Base-by-base conservation (phyloP, 2,797 vertebrate species). In the Brotogeris chrysoptera region DNA sequence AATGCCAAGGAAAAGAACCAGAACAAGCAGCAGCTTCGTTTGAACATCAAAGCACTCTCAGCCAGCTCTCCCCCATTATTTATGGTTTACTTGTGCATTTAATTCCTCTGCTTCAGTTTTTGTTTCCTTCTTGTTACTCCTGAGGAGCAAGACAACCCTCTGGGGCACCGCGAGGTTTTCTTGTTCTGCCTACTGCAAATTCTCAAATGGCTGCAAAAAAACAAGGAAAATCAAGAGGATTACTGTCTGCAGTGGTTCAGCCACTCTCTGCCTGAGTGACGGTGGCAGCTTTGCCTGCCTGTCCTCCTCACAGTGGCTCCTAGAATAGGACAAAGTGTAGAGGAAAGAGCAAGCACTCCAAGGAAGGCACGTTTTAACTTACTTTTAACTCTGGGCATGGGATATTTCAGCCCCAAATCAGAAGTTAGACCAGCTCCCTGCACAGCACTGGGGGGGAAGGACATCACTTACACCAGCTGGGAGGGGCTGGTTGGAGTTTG, bases 1-100 rank as follows among this genome's bases (percentile, higher is more conserved):
- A 92, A 81, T 16, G 25, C 3, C 21, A 60, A 77, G 25, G 43
- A 50, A 80, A 80, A 91, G 71, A 65, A 73, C 24, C 43, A 72
- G 80, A 91, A n/a, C 34, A 49, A 84, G 68, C 14, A 79, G 79
- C 43, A 23, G 49, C 19, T 30, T 43, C 34, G 47, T 86, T 88
- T 78, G 53, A 91, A 90, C 89, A 96, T 96, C 92, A 95, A 95
- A 95, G 93, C 19, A 25, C 28, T 82, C 73, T 78, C 90, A 88
- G 73, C 25, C 89, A 78, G 65, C 80, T 80, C 50, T 70, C 44
- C 70, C 47, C 73, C 47, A 32, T 92, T 95, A 89, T 94, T 96
- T 95, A 90, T 70, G 59, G 53, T 92, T 94, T 96, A 72, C 95
- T 92, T 90, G 6, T 20, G 85, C 78, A 76, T 79, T 95, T 96